These are phyloP conservation scores for Panonychus citri DNA, from an alignment of 1,140 invertebrate genomes.

Conservation along the genomic window DNA sequence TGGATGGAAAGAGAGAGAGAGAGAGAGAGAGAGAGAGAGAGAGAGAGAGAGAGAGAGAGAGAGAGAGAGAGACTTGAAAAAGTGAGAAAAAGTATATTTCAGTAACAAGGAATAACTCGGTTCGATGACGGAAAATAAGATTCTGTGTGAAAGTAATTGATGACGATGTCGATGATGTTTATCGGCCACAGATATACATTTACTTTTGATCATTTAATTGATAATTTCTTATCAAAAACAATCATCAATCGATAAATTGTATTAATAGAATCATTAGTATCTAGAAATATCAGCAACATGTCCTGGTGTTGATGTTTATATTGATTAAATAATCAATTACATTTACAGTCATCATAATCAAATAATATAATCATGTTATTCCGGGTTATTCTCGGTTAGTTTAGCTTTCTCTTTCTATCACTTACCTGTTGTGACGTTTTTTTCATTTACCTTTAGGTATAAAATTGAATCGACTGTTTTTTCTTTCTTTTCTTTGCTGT, in stretches of 20 bases:
- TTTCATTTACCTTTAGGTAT: too few species aligned
- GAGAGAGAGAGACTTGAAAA: not conserved
- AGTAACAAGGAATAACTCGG: not conserved
- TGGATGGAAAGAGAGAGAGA: not conserved
- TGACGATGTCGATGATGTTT: not conserved
- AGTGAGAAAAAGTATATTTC: not conserved
- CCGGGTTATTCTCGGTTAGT: too few species aligned
- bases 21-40: conserved; percentile 23
- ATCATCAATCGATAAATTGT: not conserved
- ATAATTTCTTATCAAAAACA: not conserved
- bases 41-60: conserved; percentile 3
- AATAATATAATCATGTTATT: too few species aligned
- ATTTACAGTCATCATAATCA: too few species aligned
- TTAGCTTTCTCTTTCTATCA: too few species aligned
- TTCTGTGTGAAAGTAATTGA: not conserved
- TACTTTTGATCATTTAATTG: not conserved
- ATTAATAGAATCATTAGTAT: too few species aligned
- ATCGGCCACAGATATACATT: not conserved
- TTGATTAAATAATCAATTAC: too few species aligned
- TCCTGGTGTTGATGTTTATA: too few species aligned
- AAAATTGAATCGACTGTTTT: too few species aligned
- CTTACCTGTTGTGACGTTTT: too few species aligned
- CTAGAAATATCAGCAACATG: too few species aligned
- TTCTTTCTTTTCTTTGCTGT: too few species aligned
- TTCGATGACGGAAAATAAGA: not conserved